Evolutionary conservation across 2,888 invertebrate genomes (phyloP).

Genomic region (Ormyrus thymus): DNA sequence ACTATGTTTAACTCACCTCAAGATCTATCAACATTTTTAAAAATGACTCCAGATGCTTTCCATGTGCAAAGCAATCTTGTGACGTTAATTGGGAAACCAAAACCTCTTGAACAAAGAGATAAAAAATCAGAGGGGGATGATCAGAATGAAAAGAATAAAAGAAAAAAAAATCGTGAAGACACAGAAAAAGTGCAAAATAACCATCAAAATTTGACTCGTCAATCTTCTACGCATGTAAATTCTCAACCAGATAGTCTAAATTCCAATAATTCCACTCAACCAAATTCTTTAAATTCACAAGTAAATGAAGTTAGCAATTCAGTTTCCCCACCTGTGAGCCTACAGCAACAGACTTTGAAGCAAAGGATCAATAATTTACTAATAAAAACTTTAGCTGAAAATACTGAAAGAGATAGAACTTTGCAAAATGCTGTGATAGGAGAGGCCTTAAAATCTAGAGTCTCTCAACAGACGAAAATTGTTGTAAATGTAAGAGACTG

Average conservation of each 20-base stretch:
- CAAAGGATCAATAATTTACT: constrained; percentile 92
- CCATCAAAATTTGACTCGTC: constrained; percentile 12
- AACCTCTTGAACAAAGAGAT: constrained; percentile 68
- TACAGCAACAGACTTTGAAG: constrained; percentile 83
- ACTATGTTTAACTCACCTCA: constrained; percentile 93
- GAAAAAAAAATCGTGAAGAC: constrained; percentile 51
- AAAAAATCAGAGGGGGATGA: constrained; percentile 29
- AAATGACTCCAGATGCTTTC: constrained; percentile 95
- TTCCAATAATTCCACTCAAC: constrained; percentile 59
- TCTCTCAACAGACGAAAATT: constrained; percentile 88
- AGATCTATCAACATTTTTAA: constrained; percentile 92
- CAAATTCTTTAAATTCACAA: constrained; percentile 50
- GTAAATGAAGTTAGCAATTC: constrained; percentile 64
- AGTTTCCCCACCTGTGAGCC: constrained; percentile 66
- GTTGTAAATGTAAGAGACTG: constrained; percentile 88
- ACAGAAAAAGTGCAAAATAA: constrained; percentile 37
- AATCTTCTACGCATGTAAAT: constrained; percentile 37
- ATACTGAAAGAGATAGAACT: constrained; percentile 81
- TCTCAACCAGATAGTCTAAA: constrained; percentile 59
- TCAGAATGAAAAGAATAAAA: constrained; percentile 56
- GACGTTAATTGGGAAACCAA: constrained; percentile 86
- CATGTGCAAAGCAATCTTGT: constrained; percentile 95
- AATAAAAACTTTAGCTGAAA: constrained; percentile 92
- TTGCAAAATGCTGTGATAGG: constrained; percentile 75
- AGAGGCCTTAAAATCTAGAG: constrained; percentile 88